phyloP scores from a whole-genome alignment of 2,888 invertebrate genomes.

The Fragum fragum region DNA sequence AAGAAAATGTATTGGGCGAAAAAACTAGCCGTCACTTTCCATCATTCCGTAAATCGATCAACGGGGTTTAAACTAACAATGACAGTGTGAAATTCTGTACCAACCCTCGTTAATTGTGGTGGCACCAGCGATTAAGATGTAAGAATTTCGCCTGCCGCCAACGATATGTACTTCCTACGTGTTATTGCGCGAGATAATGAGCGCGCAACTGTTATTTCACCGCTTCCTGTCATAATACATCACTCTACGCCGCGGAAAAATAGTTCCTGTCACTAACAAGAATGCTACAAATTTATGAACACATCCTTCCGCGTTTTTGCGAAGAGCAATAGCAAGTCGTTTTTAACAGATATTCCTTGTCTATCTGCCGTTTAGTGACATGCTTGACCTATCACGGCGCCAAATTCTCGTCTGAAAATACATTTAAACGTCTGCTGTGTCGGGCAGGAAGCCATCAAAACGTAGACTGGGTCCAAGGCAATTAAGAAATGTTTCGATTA shows the following conservation, averaged over 20 bases:
- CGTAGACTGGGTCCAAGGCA: slow-evolving; percentile 51
- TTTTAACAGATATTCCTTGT: slow-evolving; percentile 16
- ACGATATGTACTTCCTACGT: slow-evolving; percentile 35
- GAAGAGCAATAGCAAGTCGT: background rate
- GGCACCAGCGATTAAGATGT: slow-evolving; percentile 60
- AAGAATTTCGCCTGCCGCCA: slow-evolving; percentile 54
- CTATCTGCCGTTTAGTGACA: slow-evolving; percentile 32
- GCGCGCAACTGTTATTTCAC: slow-evolving; percentile 62
- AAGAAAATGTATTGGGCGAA: background rate
- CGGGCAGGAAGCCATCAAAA: slow-evolving; percentile 33
- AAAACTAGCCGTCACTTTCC: background rate
- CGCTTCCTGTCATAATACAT: slow-evolving; percentile 65
- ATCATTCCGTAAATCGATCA: slow-evolving; percentile 17
- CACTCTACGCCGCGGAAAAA: slow-evolving; percentile 64
- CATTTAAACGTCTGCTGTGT: slow-evolving; percentile 57
- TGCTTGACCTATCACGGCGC: slow-evolving; percentile 67
- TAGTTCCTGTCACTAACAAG: slow-evolving; percentile 66
- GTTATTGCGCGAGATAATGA: slow-evolving; percentile 46
- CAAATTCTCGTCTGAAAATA: slow-evolving; percentile 60
- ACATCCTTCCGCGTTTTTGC: slow-evolving; percentile 43
- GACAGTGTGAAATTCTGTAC: slow-evolving; percentile 28
- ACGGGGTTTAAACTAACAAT: slow-evolving; percentile 16
- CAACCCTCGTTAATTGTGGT: slow-evolving; percentile 28
- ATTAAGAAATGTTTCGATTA: slow-evolving; percentile 53
- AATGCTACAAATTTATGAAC: slow-evolving; percentile 62